Evolutionary conservation across 2,888 invertebrate species (phyloP), one percentile per base, ranked within the genome.

Genomic region (Acanthosepion pharaonis): DNA sequence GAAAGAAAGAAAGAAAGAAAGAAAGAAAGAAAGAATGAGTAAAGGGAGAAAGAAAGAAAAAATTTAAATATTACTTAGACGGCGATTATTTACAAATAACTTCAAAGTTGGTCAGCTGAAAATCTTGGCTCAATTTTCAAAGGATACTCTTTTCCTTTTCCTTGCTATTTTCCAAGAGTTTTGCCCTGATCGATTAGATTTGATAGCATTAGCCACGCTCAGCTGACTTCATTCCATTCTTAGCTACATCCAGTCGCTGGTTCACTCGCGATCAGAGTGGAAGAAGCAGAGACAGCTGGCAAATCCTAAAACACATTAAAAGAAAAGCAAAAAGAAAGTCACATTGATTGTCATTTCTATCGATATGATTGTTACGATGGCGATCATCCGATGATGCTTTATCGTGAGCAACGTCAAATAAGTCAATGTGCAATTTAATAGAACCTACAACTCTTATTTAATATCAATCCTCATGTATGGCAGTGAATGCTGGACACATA

Each of bases 21-120:
- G 78, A n/a, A n/a, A 78, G 15, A 11, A 2, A 78, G n/a, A 78
- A 78, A 15, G 78, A 78, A 78, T n/a, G 78, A 78, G 2, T 5
- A 55, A 23, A 78, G n/a, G 6, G n/a, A n/a, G 15, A n/a, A 78
- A n/a, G 15, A 15, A 78, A 78, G 78, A 78, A 6, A 20, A n/a
- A 78, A 25, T 64, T 23, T 25, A 78, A 78, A 33, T 23, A n/a
- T 78, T 78, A n/a, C 33, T 33, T n/a, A n/a, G 78, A 78, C n/a
- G 78, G 9, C 33, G 78, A n/a, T 33, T 33, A 78, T 78, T 78
- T 78, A n/a, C 78, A 33, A 78, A n/a, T 78, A 33, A 78, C n/a
- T 33, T 78, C 78, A 33, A 78, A 78, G 78, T 78, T 78, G 78
- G 78, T 78, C 78, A 78, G 78, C 78, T 78, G 78, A 78, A 78